Evolutionary conservation across 2,888 invertebrate genomes (phyloP).

Genomic region (Hemistola chrysoprasaria): DNA sequence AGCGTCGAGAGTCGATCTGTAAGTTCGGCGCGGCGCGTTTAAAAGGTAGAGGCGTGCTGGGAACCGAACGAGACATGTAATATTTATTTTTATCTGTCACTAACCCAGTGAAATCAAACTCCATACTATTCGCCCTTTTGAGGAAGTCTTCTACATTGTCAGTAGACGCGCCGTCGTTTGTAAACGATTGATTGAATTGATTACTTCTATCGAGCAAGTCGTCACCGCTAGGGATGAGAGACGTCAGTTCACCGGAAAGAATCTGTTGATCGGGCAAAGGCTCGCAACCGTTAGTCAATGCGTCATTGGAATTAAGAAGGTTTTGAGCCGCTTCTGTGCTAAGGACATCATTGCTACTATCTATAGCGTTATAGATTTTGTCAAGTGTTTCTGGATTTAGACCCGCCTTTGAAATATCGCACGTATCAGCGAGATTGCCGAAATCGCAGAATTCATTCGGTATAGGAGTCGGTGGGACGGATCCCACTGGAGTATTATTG

Average conservation of each 20-base stretch:
- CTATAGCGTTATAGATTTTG: conserved; percentile 85
- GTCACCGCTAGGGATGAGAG: conserved; percentile 65
- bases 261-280: conserved; percentile 61
- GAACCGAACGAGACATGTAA: conserved; percentile 85
- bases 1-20: conserved; percentile 65
- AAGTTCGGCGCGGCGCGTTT: conserved; percentile 61
- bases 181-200: conserved; percentile 60
- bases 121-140: conserved; percentile 71
- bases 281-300: conserved; percentile 67
- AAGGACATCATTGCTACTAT: conserved; percentile 75
- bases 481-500: conserved; percentile 83
- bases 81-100: conserved; percentile 67
- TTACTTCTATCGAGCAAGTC: conserved; percentile 55
- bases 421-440: conserved; percentile 82
- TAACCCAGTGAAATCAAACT: conserved; percentile 66
- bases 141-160: conserved; percentile 71
- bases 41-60: conserved; percentile 85
- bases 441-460: conserved; percentile 89
- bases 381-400: conserved; percentile 84
- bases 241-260: conserved; percentile 60
- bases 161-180: conserved; percentile 46
- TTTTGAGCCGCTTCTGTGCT: conserved; percentile 49
- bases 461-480: conserved; percentile 86
- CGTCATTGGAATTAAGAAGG: conserved; percentile 54
- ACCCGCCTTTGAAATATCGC: conserved; percentile 75